Conservation (phyloP, 2,797 vertebrate genomes). For the Hemibagrus guttatus region DNA sequence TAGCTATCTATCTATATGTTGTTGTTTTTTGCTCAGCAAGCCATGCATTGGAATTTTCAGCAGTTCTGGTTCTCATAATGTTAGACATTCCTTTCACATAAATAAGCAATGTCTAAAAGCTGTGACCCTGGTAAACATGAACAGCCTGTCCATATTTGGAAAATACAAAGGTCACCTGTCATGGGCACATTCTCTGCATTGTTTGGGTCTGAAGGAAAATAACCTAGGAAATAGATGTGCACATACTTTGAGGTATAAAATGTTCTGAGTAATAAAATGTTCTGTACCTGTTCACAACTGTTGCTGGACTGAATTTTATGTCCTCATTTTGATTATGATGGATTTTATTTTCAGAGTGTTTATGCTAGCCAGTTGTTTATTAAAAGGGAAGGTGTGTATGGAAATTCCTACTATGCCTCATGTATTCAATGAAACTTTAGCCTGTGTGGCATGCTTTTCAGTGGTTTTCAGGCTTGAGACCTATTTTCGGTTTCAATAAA, state of each 20-base stretch:
- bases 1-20: not conserved
- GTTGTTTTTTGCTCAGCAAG: conserved; percentile 5
- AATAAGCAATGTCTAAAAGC: conserved; percentile 41
- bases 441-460: not conserved
- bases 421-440: not conserved
- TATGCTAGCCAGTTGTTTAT: not conserved
- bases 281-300: conserved; percentile 21
- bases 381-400: not conserved
- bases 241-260: not conserved
- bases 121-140: conserved; percentile 63
- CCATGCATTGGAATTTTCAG: conserved; percentile 27
- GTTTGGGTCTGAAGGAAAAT: conserved; percentile 64
- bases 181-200: conserved; percentile 70
- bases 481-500: not conserved
- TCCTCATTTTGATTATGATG: conserved; percentile 8
- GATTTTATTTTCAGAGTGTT: conserved; percentile 15
- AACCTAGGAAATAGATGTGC: conserved; percentile 57
- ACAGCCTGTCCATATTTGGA: conserved; percentile 64
- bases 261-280: conserved; percentile 22
- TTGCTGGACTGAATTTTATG: not conserved
- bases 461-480: not conserved
- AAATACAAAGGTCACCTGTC: conserved; percentile 71
- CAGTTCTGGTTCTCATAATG: conserved; percentile 1
- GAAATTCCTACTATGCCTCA: not conserved
- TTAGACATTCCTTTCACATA: conserved; percentile 36